These are phyloP conservation scores for Lonchura striata DNA, from an alignment of 2,113 vertebrate genomes.

Conservation along the genomic window DNA sequence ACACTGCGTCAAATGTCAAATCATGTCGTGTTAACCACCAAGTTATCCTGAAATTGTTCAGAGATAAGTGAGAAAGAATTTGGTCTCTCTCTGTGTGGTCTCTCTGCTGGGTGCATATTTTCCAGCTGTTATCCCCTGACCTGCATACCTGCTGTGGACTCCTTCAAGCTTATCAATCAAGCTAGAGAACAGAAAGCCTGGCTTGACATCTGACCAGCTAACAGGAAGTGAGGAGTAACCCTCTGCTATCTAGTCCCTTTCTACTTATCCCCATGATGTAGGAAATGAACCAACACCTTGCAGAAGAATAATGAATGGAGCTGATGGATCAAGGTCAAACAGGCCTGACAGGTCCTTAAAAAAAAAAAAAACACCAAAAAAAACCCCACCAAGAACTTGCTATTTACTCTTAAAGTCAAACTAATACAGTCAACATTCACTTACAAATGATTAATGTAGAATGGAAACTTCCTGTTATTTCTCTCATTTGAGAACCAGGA, in stretches of 20 bases:
- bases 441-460: neutral
- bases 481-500: neutral
- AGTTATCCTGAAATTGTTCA: constrained; percentile 61
- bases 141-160: constrained; percentile 76
- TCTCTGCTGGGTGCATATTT: constrained; percentile 67
- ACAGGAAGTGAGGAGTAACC: constrained; percentile 73
- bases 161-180: constrained; percentile 73
- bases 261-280: neutral
- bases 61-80: constrained; percentile 68
- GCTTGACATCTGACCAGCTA: constrained; percentile 65
- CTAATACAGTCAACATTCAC: neutral
- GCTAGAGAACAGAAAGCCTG: constrained; percentile 10
- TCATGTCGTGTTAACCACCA: constrained; percentile 12
- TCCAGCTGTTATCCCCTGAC: constrained; percentile 76
- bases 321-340: constrained; percentile 42
- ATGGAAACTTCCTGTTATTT: neutral
- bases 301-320: constrained; percentile 44
- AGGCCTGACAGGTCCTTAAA: neutral
- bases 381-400: neutral
- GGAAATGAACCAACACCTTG: constrained; percentile 59
- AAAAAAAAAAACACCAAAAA: neutral
- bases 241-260: constrained; percentile 39
- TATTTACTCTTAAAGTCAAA: constrained; percentile 29
- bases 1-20: constrained; percentile 33
- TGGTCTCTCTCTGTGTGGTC: constrained; percentile 83